Evolutionary conservation across 2,797 vertebrate species (phyloP), one percentile per base, ranked within the genome.

Genomic region (Channallabes apus): DNA sequence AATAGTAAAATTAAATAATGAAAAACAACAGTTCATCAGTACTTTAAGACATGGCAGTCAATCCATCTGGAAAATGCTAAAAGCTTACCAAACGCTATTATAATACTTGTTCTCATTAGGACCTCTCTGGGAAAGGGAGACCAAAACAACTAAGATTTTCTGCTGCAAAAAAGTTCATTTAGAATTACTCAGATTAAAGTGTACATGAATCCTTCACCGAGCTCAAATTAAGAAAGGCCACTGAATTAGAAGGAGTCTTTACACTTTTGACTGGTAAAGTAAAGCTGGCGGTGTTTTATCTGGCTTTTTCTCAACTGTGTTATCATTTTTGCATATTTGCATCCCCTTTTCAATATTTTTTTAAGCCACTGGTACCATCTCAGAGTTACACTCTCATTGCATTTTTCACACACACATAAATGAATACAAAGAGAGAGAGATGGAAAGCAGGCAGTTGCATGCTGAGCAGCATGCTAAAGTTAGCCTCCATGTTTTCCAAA

Each of bases 401-500:
- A 46, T 75, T 83, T 82, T 83, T 77, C 27, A 46, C 46, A 11
- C 64, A 20, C 73, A 89, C 89, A 87, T 69, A 4, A 29, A 71
- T 9, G 35, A 65, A 88, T 84, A 86, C 20, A 86, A 85, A 71
- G 68, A 61, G 79, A 72, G 59, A 61, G 82, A 46, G 20, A 64
- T 82, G 15, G 72, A 81, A 24, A 59, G 51, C 86, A 86, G 73
- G 89, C 22, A 35, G 80, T 84, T 87, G 86, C 78, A 83, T 65
- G 90, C 84, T 80, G 87, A 91, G 89, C 90, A 87, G 91, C 90
- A 91, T 85, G 78, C 89, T 88, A 84, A 90, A 80, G 90, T 90
- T 91, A 87, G 91, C 89, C 78, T 2, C 84, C 61, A 84, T 94
- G 93, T 94, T 89, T 91, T 89, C 85, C 88, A 91, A 92, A 93